Evolutionary conservation across 2,888 invertebrate genomes (phyloP).

Genomic region (Strigamia maritima): DNA sequence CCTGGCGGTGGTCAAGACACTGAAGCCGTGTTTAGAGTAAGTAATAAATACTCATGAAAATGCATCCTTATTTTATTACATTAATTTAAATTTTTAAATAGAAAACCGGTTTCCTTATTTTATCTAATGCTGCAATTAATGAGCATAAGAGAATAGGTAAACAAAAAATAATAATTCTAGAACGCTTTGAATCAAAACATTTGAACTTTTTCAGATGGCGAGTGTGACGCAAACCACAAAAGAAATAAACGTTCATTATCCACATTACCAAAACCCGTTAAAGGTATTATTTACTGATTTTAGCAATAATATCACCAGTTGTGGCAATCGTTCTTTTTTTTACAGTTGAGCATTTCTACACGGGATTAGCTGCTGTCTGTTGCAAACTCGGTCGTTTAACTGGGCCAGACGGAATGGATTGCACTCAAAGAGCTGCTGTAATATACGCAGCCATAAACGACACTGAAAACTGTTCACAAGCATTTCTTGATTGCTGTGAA

Average conservation of each 20-base stretch:
- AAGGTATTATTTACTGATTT: background rate
- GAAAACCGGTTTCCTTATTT: background rate
- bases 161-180: background rate
- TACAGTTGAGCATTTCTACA: background rate
- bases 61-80: background rate
- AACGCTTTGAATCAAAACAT: background rate
- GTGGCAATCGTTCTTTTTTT: background rate
- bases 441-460: conserved; percentile 1
- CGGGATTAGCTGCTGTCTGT: conserved; percentile 5
- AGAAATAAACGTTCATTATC: background rate
- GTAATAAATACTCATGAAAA: background rate
- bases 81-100: background rate
- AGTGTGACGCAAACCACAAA: background rate
- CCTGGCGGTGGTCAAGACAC: conserved; percentile 17
- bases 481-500: conserved; percentile 29
- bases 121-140: conserved; percentile 5
- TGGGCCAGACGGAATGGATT: background rate
- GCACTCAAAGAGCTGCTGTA: background rate
- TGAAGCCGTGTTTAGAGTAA: conserved; percentile 34
- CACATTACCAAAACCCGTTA: background rate
- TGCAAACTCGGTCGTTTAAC: background rate
- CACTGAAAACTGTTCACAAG: background rate
- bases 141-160: background rate
- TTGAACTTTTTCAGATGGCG: background rate
- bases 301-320: background rate